Base-by-base conservation (phyloP, 2,888 invertebrate genomes). In the Stenoptilia bipunctidactyla region DNA sequence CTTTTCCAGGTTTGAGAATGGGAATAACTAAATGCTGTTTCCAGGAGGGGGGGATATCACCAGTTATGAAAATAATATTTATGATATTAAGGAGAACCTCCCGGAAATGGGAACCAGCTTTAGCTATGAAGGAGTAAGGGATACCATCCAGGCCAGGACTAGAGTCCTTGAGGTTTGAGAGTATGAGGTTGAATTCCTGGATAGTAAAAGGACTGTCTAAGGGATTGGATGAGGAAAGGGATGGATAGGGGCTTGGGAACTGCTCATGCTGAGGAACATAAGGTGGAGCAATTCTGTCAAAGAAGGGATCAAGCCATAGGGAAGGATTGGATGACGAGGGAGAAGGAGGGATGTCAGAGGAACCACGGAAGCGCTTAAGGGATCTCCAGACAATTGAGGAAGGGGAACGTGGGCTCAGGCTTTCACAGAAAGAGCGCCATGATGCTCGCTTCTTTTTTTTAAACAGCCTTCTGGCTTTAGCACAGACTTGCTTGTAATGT, bases 401-500 rank as follows among this genome's bases (percentile, higher is more conserved):
- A 10, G 30, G 30, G 3, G 30, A 6, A 4, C 30, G 30, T 6
- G 30, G 30, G n/a, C 6, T 4, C n/a, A 30, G n/a, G 10, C 13
- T 30, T 12, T 30, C 13, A 30, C 30, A 30, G 13, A 30, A 30
- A 2, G 2, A 3, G 3, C 4, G n/a, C 30, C 30, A 30, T 12
- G n/a, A 10, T 10, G 4, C 30, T 8, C 13, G 4, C n/a, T 30
- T 30, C 10, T 30, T 30, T 4, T 12, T 10, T 12, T 10, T 12
- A 10, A 30, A 30, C 10, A 30, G 4, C n/a, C 30, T 30, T 8
- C 30, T 4, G 13, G 30, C 10, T 20, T 13, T 4, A 34, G 13
- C 15, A 5, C 15, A 1, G 37, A 13, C 15, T 38, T 15, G 27
- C 36, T 41, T 34, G 38, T 40, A 38, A 36, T 40, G 13, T 37